phyloP scores from a whole-genome alignment of 1,140 invertebrate species.

The Drosophila rufa region DNA sequence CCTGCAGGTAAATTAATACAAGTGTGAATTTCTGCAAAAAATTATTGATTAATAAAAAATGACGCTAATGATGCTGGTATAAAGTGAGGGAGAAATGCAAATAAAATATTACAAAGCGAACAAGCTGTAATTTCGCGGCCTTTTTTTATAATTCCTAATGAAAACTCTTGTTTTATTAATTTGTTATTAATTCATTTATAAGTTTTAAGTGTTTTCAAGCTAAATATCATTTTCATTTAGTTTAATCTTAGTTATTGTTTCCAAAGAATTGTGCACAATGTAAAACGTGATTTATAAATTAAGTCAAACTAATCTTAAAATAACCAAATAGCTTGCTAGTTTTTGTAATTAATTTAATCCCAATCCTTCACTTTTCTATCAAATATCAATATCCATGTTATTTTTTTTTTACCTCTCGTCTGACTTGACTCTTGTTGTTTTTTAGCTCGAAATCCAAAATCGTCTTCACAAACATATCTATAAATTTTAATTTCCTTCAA shows the following conservation, averaged over 20 bases:
- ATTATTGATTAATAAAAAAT: constrained; percentile 37
- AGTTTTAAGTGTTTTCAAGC: neutral
- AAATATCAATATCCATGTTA: neutral
- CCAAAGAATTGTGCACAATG: too few relatives aligned
- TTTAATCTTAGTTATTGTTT: too few relatives aligned
- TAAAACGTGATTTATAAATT: too few relatives aligned
- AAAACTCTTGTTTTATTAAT: neutral
- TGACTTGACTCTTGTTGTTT: neutral
- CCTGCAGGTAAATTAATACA: constrained; percentile 30
- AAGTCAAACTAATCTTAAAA: too few relatives aligned
- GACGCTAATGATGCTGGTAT: constrained; percentile 20
- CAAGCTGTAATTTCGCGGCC: neutral
- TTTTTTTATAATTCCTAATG: neutral
- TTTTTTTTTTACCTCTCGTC: neutral
- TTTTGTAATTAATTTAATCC: too few relatives aligned
- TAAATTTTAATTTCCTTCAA: constrained; percentile 15
- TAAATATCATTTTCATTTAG: neutral
- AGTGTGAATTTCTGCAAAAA: constrained; percentile 19
- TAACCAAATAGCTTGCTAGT: too few relatives aligned
- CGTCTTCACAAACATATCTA: constrained; percentile 10
- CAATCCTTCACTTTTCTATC: neutral
- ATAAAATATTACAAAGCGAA: constrained; percentile 8
- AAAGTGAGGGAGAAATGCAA: neutral
- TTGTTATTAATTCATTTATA: neutral
- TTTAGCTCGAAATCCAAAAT: constrained; percentile 1